A percentile compares a stretch with the other conserved stretches of the same genome.
phyloP scores from a whole-genome alignment of 1,140 invertebrate genomes.

The Euschistus heros region DNA sequence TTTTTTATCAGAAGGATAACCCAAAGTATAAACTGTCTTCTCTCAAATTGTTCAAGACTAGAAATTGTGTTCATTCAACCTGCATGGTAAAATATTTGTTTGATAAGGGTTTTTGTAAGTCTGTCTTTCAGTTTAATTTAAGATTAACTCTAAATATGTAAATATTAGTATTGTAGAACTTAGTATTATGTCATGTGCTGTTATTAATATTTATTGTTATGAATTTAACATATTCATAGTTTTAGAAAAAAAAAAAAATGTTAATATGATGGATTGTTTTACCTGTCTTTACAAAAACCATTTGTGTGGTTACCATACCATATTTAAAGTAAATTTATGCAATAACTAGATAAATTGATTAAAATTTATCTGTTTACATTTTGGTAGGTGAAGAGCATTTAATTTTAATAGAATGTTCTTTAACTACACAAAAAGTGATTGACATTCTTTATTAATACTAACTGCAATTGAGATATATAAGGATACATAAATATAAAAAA shows the following conservation, averaged over 20 bases:
- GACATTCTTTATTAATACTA: too few relatives aligned
- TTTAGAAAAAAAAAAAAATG: neutral
- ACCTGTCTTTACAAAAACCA: neutral
- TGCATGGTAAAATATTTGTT: neutral
- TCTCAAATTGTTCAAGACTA: too few relatives aligned
- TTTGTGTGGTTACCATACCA: conserved; percentile 4
- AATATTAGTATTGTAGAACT: neutral
- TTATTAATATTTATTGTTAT: conserved; percentile 19
- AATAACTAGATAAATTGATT: too few relatives aligned
- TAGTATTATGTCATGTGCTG: conserved; percentile 9
- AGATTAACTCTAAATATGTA: conserved; percentile 1
- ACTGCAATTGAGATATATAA: too few relatives aligned
- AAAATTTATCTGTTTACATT: too few relatives aligned
- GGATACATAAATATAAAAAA: too few relatives aligned
- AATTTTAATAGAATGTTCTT: too few relatives aligned
- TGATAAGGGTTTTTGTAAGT: conserved; percentile 5
- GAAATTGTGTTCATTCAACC: too few relatives aligned
- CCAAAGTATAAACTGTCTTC: too few relatives aligned
- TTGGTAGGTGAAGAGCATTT: too few relatives aligned
- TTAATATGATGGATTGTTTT: conserved; percentile 2
- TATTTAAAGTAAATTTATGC: neutral
- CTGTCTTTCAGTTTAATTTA: conserved; percentile 18
- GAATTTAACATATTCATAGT: conserved; percentile 8
- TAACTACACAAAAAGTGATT: too few relatives aligned
- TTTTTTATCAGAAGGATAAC: too few relatives aligned